Evolutionary conservation across 2,888 invertebrate species (phyloP).

Genomic region (Drosophila demipolita): DNA sequence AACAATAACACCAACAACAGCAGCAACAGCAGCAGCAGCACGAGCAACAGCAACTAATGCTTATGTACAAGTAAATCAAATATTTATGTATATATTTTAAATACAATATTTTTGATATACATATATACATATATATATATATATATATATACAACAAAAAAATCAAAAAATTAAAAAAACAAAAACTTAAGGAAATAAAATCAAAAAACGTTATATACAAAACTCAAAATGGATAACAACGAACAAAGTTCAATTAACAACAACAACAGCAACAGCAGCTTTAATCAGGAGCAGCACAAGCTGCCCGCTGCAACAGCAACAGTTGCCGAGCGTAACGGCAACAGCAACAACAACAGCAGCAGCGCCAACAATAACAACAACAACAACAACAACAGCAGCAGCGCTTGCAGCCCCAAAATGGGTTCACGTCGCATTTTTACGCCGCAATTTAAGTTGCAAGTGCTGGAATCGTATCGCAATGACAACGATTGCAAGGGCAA

Average conservation of each 20-base stretch:
- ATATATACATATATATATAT: not conserved
- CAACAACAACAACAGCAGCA: conserved; percentile 31
- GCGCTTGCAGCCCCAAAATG: conserved; percentile 86
- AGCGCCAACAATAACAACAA: conserved; percentile 19
- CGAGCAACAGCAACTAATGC: conserved; percentile 21
- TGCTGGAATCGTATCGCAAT: conserved; percentile 93
- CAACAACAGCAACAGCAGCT: conserved; percentile 32
- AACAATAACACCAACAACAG: conserved; percentile 24
- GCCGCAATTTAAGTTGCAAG: conserved; percentile 95
- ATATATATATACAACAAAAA: not conserved
- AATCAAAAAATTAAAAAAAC: not conserved
- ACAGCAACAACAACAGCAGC: conserved; percentile 24
- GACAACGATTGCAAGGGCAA: conserved; percentile 95
- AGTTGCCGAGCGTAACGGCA: conserved; percentile 28
- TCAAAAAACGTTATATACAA: conserved; percentile 32
- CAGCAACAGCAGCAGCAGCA: conserved; percentile 12
- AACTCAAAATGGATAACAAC: conserved; percentile 55
- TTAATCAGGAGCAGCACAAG: conserved; percentile 87
- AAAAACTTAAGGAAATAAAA: not conserved
- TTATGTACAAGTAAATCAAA: conserved; percentile 20
- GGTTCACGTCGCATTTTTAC: conserved; percentile 95
- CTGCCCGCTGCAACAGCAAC: conserved; percentile 91
- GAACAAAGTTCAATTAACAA: conserved; percentile 54
- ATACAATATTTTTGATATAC: conserved; percentile 58
- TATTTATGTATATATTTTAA: conserved; percentile 14